Evolutionary conservation across 2,888 invertebrate species (phyloP).

Genomic region (Tipula lateralis): DNA sequence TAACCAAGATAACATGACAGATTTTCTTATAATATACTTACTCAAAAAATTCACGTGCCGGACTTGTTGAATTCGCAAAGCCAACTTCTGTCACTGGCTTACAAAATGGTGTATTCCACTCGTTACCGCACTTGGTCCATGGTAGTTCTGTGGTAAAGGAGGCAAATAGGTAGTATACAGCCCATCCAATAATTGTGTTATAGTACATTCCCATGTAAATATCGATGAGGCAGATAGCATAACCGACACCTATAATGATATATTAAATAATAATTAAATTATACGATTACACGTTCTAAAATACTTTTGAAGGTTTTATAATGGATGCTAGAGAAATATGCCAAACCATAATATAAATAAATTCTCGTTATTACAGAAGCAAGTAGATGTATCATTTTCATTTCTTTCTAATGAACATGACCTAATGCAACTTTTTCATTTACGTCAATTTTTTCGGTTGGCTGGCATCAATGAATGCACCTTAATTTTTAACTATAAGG

Average conservation of each 20-base stretch:
- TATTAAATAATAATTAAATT: neutral
- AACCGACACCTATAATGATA: conserved; percentile 76
- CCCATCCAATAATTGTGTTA: conserved; percentile 96
- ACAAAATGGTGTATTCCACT: conserved; percentile 80
- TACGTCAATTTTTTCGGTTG: neutral
- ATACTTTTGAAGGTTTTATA: neutral
- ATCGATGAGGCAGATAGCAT: conserved; percentile 93
- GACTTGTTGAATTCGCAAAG: conserved; percentile 61
- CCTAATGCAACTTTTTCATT: neutral
- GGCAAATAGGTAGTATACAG: conserved; percentile 82
- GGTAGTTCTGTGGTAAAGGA: conserved; percentile 76
- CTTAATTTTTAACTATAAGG: neutral
- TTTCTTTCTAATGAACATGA: neutral
- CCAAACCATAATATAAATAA: neutral
- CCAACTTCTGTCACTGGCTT: conserved; percentile 58
- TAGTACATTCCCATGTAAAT: conserved; percentile 96
- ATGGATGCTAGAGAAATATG: neutral
- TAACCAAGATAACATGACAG: neutral
- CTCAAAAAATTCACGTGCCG: conserved; percentile 87
- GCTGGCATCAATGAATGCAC: neutral
- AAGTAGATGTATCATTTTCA: neutral
- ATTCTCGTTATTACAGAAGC: neutral
- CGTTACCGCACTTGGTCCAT: conserved; percentile 81
- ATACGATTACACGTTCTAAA: neutral
- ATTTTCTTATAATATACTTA: conserved; percentile 54